Evolutionary conservation across 2,888 invertebrate species (phyloP), one percentile per base, ranked within the genome.

Genomic region (Cephus pygmeus): DNA sequence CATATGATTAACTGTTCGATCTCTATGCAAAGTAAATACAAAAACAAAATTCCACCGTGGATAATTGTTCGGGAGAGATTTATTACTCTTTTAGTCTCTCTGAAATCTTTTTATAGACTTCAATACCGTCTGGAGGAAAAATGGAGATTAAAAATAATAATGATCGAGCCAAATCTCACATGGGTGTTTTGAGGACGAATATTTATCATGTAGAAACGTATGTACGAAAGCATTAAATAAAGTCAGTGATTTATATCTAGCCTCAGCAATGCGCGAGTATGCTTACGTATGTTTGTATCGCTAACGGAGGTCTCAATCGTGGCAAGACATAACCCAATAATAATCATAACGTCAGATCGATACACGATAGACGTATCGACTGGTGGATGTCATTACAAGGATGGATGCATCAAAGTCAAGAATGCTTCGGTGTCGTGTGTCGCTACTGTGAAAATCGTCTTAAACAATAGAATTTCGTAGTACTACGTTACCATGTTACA

Each of bases 261-360:
- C 33, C 75, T 69, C 69, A 35, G 56, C 56, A 56, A 56, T 56
- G 56, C 9, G 23, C 23, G 6, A 23, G 56, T 23, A 56, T 56
- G 23, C 23, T n/a, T 71, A 33, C 71, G 74, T 74, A 74, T 34
- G n/a, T 35, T 33, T 2, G 35, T 83, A 84, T 86, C 81, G 84
- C 86, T 85, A 83, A 87, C 87, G 85, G 86, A 88, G 89, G 88
- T 88, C 89, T 89, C 88, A 89, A 89, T 90, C 85, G 83, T 73
- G 83, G 81, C 81, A 79, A 82, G 84, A 85, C 83, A 82, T 86
- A 87, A 87, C 85, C 86, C 88, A 88, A 89, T 89, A 89, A 74
- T 82, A 85, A 89, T 88, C 86, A 88, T 86, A 86, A 87, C 85
- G 87, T 82, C 86, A 87, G 89, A 89, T 89, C 89, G 89, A 89